Evolutionary conservation across 1,140 invertebrate genomes (phyloP), one percentile per base, ranked within the genome.

Genomic region (Drosophila dunni): DNA sequence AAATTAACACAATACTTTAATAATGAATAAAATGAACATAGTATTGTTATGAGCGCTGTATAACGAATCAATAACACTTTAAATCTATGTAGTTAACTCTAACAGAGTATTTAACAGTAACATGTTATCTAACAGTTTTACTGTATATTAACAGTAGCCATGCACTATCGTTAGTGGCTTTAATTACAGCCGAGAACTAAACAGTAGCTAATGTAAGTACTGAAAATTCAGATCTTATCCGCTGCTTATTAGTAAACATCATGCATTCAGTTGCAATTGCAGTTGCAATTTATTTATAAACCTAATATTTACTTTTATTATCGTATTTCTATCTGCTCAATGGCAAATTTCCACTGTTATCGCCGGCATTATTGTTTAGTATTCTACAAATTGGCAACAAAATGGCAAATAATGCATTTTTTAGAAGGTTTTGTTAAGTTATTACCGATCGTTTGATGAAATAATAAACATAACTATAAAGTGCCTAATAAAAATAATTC

Each of bases 401-500:
- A 34, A 24, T 60, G 7, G 17, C 29, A 17, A 70, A 50, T 29
- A 29, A 29, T 29, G 7, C 48, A 63, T 63, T 64, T 56, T 17
- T 54, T 33, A 44, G 13, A 60, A 60, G n/a, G 10, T 46, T 44
- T 45, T 15, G 38, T 7, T 38, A n/a, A 56, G 34, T 56, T 56
- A 56, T 56, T 20, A 46, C 44, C 40, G 38, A 56, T 54, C 68
- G 54, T 45, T 51, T 75, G 50, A 77, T 72, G 64, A 70, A 75
- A 81, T 69, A 54, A 29, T 29, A 29, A 29, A 62, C 67, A 60
- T 51, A 53, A 53, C 44, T 79, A 56, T 66, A 36, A 66, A 60
- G 60, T 67, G 57, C 57, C 33, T 42, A 57, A 70, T 72, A 70
- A 75, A 88, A 70, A 81, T 76, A 61, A 82, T 82, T 82, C 67